Conservation (phyloP, 2,797 vertebrate species). For the Hirundo rustica region DNA sequence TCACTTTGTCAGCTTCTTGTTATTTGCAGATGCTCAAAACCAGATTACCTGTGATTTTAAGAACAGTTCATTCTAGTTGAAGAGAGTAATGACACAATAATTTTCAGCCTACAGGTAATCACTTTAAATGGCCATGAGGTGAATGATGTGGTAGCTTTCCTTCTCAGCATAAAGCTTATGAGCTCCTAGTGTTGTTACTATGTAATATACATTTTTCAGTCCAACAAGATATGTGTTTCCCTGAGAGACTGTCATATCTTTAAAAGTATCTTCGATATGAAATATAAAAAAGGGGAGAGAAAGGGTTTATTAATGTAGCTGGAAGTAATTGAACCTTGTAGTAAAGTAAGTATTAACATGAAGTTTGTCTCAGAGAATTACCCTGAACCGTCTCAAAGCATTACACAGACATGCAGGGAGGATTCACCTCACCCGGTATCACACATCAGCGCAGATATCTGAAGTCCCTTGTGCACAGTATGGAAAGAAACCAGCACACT, state of each 20-base stretch:
- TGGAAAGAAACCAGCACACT: background rate
- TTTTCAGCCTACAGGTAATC: conserved; percentile 45
- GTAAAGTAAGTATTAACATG: background rate
- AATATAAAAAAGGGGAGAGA: background rate
- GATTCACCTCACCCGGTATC: background rate
- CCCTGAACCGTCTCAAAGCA: background rate
- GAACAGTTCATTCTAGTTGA: background rate
- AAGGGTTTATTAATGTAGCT: background rate
- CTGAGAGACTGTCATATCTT: background rate
- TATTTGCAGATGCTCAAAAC: conserved; percentile 1
- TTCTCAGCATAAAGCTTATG: background rate
- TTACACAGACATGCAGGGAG: background rate
- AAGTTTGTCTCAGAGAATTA: background rate
- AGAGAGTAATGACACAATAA: conserved; percentile 31
- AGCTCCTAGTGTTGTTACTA: background rate
- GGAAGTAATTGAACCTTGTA: background rate
- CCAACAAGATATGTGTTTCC: background rate
- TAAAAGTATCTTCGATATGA: background rate
- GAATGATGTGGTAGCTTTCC: background rate
- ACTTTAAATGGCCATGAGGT: background rate
- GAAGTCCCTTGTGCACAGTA: background rate
- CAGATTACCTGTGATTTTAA: conserved; percentile 27
- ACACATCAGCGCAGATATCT: background rate
- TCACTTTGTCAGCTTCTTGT: conserved; percentile 1
- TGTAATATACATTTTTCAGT: background rate